Evolutionary conservation across 2,113 vertebrate genomes (phyloP), one percentile per base, ranked within the genome.

Genomic region (Turnix velox): DNA sequence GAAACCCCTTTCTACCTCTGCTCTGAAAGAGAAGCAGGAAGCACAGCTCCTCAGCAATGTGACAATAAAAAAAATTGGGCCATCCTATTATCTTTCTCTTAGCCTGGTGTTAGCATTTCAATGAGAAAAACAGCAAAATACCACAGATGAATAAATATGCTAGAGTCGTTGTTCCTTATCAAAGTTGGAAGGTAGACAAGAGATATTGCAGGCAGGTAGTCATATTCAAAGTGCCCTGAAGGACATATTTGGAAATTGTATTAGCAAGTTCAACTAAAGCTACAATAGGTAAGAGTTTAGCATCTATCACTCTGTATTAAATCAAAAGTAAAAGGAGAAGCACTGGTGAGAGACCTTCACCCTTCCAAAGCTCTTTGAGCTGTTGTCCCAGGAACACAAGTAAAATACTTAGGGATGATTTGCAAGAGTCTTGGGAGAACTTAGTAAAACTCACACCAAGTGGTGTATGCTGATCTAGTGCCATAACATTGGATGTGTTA

Each of bases 271-370:
- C 33, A 85, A 31, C 62, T 61, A 72, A 61, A 94, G 66, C 28
- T 67, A 27, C 0, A 0, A 48, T 5, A 79, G 81, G 78, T 89
- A 85, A 54, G 55, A 90, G 87, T 87, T 96, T 91, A 93, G 67
- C 87, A 59, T 66, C 92, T 69, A 73, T 95, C 84, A 80, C 62
- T 84, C n/a, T 46, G 35, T 46, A 87, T 96, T 68, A 80, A 83
- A 85, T 77, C 39, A 59, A 52, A 51, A 85, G 84, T 46, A 67
- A 66, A 88, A 59, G 81, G 49, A 80, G 45, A 66, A 68, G 75
- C 18, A 3, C 43, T 66, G 76, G 83, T 71, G 79, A 76, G 85
- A 87, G 81, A 85, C 3, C 3, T 13, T 66, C 37, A 78, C 76
- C 43, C 68, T 88, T 80, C 43, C 24, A 9, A 27, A 8, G 7